Evolutionary conservation across 2,797 vertebrate species (phyloP).

Genomic region (Clarias fuscus): DNA sequence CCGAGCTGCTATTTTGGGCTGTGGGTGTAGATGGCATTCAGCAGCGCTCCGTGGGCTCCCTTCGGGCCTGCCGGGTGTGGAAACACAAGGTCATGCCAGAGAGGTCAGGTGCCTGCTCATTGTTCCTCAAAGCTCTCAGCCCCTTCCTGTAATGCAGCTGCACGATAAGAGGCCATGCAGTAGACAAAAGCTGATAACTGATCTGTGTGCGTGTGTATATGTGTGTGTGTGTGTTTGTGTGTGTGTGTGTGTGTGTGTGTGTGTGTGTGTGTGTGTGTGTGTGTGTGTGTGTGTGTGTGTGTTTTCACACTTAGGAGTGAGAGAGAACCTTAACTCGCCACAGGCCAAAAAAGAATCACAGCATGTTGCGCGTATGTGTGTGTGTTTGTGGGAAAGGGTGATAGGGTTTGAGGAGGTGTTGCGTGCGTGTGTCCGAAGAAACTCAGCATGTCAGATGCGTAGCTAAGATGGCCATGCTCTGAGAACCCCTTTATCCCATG

Average conservation of each 20-base stretch:
- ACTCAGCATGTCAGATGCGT: slow-evolving; percentile 61
- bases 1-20: slow-evolving; percentile 51
- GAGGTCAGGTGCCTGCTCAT: slow-evolving; percentile 83
- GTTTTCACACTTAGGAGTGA: slow-evolving; percentile 52
- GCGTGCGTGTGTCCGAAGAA: slow-evolving; percentile 23
- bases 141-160: slow-evolving; percentile 88
- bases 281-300: slow-evolving; percentile 29
- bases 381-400: not conserved
- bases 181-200: slow-evolving; percentile 93
- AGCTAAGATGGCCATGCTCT: slow-evolving; percentile 69
- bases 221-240: slow-evolving; percentile 40
- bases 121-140: slow-evolving; percentile 84
- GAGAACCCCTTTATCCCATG: slow-evolving; percentile 90
- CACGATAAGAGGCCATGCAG: slow-evolving; percentile 82
- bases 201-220: slow-evolving; percentile 66
- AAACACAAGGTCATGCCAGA: slow-evolving; percentile 85
- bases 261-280: slow-evolving; percentile 33
- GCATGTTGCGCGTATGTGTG: slow-evolving; percentile 52
- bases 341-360: slow-evolving; percentile 74
- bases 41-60: slow-evolving; percentile 41
- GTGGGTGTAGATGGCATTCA: slow-evolving; percentile 57
- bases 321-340: slow-evolving; percentile 65
- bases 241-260: slow-evolving; percentile 31
- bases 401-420: not conserved
- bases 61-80: slow-evolving; percentile 76